phyloP scores from a whole-genome alignment of 1,140 invertebrate species.

The Diuraphis noxia region DNA sequence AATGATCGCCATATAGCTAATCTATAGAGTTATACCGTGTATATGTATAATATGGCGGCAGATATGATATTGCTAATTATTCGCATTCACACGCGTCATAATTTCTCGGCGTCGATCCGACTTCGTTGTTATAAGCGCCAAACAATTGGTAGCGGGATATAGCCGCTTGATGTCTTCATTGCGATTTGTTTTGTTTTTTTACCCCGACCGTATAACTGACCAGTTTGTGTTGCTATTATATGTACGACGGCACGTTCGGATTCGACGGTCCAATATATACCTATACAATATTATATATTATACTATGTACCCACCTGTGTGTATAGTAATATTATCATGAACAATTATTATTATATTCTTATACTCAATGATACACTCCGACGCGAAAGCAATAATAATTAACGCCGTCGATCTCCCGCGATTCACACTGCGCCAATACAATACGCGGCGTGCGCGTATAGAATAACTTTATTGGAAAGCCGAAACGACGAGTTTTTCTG shows the following conservation, averaged over 20 bases:
- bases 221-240: background rate
- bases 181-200: background rate
- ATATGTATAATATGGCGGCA: background rate
- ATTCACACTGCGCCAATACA: background rate
- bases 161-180: background rate
- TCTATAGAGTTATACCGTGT: background rate
- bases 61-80: background rate
- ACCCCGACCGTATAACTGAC: background rate
- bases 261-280: background rate
- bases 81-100: background rate
- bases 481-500: background rate
- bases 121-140: background rate
- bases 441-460: background rate
- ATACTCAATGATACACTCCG: too few species aligned
- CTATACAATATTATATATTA: background rate
- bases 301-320: background rate
- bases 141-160: background rate
- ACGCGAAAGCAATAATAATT: slow-evolving; percentile 24
- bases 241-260: background rate
- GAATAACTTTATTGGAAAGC: slow-evolving; percentile 13
- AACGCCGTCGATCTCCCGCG: background rate
- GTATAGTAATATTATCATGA: background rate
- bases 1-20: background rate
- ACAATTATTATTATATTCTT: background rate
- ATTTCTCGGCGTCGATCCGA: background rate